Conservation (phyloP, 1,140 invertebrate genomes). For the Scaptomyza montana region DNA sequence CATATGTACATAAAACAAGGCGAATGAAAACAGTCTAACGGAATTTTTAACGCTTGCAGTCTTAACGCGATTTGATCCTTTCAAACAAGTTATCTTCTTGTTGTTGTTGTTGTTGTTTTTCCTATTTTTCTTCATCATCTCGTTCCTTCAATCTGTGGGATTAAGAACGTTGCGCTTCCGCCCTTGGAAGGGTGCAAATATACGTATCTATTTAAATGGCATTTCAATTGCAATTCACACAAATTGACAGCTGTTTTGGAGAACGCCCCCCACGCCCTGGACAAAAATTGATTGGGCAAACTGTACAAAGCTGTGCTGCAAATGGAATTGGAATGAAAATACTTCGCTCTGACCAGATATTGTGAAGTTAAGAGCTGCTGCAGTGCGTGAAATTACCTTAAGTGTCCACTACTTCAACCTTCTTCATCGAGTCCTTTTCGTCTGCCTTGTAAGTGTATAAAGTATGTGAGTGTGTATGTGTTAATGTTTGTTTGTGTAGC, state of each 20-base stretch:
- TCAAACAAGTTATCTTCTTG: conserved; percentile 18
- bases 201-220: conserved; percentile 47
- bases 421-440: too few relatives aligned
- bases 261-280: neutral
- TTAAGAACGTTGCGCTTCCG: neutral
- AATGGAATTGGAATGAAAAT: conserved; percentile 2
- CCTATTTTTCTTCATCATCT: neutral
- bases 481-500: too few relatives aligned
- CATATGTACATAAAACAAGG: conserved; percentile 32
- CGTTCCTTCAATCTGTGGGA: neutral
- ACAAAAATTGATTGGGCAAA: conserved; percentile 47
- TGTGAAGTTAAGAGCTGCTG: conserved; percentile 7
- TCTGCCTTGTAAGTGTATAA: neutral
- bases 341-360: conserved; percentile 1
- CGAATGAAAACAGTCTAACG: conserved; percentile 36
- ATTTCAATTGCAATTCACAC: conserved; percentile 60
- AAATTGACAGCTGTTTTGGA: conserved; percentile 60
- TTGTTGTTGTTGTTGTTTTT: conserved; percentile 10
- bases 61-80: neutral
- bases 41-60: conserved; percentile 45
- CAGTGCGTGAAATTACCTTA: conserved; percentile 80
- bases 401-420: conserved; percentile 40
- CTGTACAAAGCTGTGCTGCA: too few relatives aligned
- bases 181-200: neutral
- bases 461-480: neutral